phyloP scores from a whole-genome alignment of 2,113 vertebrate species.

The Leiothrix lutea region DNA sequence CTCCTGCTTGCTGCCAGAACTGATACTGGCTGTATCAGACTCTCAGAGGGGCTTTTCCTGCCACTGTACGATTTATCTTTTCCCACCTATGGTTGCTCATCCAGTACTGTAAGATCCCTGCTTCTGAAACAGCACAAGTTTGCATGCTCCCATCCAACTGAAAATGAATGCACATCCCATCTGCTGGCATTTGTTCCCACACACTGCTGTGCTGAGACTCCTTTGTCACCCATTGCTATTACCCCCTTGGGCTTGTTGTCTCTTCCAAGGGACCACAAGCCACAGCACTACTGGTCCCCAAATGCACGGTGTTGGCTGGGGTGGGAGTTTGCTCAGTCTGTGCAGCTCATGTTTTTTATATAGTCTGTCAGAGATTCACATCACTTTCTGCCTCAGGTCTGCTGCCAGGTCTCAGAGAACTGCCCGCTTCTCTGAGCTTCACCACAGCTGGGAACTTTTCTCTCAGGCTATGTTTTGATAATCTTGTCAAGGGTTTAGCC shows the following conservation, averaged over 20 bases:
- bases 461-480: neutral
- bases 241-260: fast-evolving
- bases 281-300: neutral
- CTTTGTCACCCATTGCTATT: neutral
- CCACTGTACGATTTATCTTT: neutral
- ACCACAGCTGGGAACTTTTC: neutral
- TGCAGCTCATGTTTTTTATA: neutral
- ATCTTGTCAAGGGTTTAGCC: neutral
- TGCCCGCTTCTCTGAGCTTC: neutral
- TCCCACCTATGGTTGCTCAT: neutral
- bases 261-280: neutral
- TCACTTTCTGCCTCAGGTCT: neutral
- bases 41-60: neutral
- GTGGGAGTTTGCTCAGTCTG: neutral
- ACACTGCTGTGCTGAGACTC: neutral
- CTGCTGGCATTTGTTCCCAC: neutral
- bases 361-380: neutral
- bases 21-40: neutral
- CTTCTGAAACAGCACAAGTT: neutral
- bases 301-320: neutral
- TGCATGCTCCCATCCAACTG: neutral
- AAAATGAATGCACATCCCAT: neutral
- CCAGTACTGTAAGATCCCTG: neutral
- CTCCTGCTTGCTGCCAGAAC: neutral
- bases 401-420: neutral